phyloP scores from a whole-genome alignment of 2,113 vertebrate genomes.

The Sorex araneus region DNA sequence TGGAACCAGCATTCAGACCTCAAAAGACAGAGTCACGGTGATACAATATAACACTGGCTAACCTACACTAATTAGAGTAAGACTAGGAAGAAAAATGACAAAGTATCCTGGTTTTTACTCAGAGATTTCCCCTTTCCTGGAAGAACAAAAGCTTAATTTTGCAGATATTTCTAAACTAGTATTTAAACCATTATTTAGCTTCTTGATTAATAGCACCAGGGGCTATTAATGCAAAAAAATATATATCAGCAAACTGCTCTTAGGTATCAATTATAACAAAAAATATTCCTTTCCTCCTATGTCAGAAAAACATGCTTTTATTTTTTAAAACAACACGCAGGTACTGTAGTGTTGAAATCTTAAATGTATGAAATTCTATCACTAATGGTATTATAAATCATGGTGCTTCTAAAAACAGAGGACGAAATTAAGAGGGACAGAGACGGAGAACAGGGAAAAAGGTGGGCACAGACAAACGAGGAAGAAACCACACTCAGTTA shows the following conservation, averaged over 20 bases:
- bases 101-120: neutral
- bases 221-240: too few relatives aligned
- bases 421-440: neutral
- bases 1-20: neutral
- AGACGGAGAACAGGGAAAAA: accelerated
- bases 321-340: too few relatives aligned
- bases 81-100: neutral
- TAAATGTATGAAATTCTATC: too few relatives aligned
- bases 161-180: constrained; percentile 15
- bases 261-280: neutral
- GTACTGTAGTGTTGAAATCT: neutral
- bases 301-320: neutral
- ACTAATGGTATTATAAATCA: neutral
- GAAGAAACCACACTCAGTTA: neutral
- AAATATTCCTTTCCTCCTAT: neutral
- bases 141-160: neutral
- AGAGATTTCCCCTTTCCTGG: neutral
- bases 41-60: neutral
- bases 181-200: constrained; percentile 3
- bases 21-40: neutral
- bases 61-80: neutral
- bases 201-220: constrained; percentile 9
- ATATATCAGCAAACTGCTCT: neutral
- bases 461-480: too few relatives aligned
- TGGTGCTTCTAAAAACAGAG: neutral